These are phyloP conservation scores for Candoia aspera DNA, from an alignment of 2,113 vertebrate species.

Conservation along the genomic window DNA sequence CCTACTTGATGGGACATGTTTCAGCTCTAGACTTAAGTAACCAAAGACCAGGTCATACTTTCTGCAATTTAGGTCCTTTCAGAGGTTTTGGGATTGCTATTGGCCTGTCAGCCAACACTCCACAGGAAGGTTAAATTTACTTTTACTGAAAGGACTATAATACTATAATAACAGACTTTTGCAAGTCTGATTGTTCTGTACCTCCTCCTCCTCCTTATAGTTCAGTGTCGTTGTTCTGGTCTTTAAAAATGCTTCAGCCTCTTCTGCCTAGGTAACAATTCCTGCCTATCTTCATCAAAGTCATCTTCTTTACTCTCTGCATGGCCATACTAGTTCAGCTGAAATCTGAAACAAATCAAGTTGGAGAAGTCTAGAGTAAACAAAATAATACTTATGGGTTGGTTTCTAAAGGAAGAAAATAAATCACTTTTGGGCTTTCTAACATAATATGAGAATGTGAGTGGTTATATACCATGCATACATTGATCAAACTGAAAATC, in stretches of 20 bases:
- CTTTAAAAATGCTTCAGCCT: not conserved
- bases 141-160: not conserved
- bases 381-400: not conserved
- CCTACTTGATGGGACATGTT: not conserved
- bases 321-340: not conserved
- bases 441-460: conserved; percentile 18
- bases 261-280: not conserved
- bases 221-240: not conserved
- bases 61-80: not conserved
- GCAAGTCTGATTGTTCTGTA: not conserved
- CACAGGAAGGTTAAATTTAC: not conserved
- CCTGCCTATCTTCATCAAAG: not conserved
- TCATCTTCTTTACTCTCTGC: not conserved
- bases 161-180: not conserved
- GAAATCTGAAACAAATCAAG: not conserved
- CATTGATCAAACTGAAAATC: conserved; percentile 49
- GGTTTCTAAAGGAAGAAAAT: not conserved
- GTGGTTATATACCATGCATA: conserved; percentile 35
- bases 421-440: not conserved
- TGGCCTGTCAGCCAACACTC: too few relatives aligned
- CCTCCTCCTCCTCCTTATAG: not conserved
- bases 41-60: not conserved
- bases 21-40: not conserved
- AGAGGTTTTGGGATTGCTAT: not conserved
- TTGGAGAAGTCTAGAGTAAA: too few relatives aligned